Conservation (phyloP, 1,140 invertebrate genomes). For the Drosophila rufa region DNA sequence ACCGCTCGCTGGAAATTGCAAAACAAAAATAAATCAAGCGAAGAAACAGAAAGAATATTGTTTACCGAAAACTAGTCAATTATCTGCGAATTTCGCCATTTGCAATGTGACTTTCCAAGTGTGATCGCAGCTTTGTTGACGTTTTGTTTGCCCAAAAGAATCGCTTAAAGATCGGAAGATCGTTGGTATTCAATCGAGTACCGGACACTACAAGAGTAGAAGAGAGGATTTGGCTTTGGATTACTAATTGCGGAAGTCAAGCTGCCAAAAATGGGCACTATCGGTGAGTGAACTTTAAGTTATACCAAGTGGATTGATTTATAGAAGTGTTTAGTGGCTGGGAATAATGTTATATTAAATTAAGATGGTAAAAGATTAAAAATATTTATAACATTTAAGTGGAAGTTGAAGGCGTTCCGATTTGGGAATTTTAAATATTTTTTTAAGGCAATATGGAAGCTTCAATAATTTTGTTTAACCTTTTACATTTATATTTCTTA, state of each 20-base stretch:
- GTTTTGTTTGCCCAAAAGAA: slow-evolving; percentile 48
- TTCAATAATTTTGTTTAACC: neutral
- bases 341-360: too few species aligned
- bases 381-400: neutral
- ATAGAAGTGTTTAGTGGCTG: too few species aligned
- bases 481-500: too few species aligned
- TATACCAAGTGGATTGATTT: neutral
- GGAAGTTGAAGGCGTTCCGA: too few species aligned
- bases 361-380: neutral
- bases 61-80: slow-evolving; percentile 55
- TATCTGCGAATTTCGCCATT: slow-evolving; percentile 38
- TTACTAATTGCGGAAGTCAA: slow-evolving; percentile 23
- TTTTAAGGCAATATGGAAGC: neutral
- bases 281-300: slow-evolving; percentile 50
- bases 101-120: slow-evolving; percentile 78
- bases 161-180: slow-evolving; percentile 7
- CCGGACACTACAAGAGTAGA: neutral
- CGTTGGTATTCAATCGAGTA: neutral
- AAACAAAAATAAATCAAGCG: slow-evolving; percentile 20
- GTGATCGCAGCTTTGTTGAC: slow-evolving; percentile 42
- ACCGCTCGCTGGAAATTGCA: slow-evolving; percentile 50
- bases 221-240: slow-evolving; percentile 49
- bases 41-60: slow-evolving; percentile 10
- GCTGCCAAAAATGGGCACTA: slow-evolving; percentile 65
- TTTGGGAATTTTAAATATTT: neutral